Evolutionary conservation across 2,888 invertebrate species (phyloP).

Genomic region (Pristionchus exspectatus): DNA sequence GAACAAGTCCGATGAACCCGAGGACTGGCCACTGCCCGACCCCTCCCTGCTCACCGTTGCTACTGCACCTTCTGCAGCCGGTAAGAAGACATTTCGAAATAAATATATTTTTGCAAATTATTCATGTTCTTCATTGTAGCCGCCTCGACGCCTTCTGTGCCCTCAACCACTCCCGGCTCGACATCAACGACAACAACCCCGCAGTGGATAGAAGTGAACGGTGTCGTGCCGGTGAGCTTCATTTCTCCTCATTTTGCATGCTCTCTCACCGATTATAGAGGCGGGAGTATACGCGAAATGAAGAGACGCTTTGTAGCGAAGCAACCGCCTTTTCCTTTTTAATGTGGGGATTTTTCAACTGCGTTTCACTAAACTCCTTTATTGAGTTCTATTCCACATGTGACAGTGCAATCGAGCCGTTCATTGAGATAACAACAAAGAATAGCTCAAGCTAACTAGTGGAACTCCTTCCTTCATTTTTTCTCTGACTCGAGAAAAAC

Average conservation of each 20-base stretch:
- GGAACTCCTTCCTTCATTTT: too few species aligned
- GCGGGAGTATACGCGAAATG: too few species aligned
- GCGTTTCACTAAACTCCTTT: background rate
- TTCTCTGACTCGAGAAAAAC: background rate
- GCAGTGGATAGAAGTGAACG: background rate
- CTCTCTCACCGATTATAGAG: too few species aligned
- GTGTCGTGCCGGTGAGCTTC: conserved; percentile 27
- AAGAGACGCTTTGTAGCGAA: too few species aligned
- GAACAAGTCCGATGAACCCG: background rate
- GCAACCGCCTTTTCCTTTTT: too few species aligned
- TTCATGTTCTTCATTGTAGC: background rate
- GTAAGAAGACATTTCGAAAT: background rate
- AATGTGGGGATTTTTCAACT: background rate
- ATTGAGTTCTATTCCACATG: too few species aligned
- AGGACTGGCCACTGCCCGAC: background rate
- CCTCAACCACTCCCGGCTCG: background rate
- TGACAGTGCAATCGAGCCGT: too few species aligned
- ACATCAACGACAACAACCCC: background rate
- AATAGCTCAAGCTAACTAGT: too few species aligned
- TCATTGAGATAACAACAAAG: too few species aligned
- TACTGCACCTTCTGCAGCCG: background rate
- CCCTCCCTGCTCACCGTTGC: background rate
- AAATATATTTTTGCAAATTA: too few species aligned
- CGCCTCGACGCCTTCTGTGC: background rate
- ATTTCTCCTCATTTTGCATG: too few species aligned